phyloP scores from a whole-genome alignment of 64 coral and sea anemone species.

The Montipora sp. region DNA sequence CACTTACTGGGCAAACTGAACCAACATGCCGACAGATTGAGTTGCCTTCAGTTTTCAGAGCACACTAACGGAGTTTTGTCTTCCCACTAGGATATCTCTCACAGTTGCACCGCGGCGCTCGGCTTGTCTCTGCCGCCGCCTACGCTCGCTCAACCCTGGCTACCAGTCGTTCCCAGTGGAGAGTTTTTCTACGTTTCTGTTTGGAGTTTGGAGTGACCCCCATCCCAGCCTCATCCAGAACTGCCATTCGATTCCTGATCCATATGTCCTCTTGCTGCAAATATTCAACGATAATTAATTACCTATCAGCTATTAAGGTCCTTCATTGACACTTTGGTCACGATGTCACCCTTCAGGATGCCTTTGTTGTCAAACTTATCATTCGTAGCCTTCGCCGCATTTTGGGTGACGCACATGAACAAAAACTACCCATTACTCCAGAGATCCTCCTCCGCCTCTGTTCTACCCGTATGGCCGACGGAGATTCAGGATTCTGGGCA shows the following conservation, averaged over 20 bases:
- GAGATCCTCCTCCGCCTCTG: too few species aligned
- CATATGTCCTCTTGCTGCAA: neutral
- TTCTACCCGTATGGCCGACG: too few species aligned
- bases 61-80: neutral
- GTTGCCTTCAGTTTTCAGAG: neutral
- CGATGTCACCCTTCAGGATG: slow-evolving; percentile 39
- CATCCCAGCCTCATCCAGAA: neutral
- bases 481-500: too few species aligned
- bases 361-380: slow-evolving; percentile 10
- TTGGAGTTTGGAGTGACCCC: neutral
- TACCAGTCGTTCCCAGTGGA: slow-evolving; percentile 22
- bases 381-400: neutral
- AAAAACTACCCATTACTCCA: too few species aligned
- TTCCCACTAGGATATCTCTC: neutral
- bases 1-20: neutral
- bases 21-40: neutral
- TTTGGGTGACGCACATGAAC: too few species aligned
- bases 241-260: slow-evolving; percentile 3
- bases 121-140: neutral
- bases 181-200: slow-evolving; percentile 5
- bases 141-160: neutral
- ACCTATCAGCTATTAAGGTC: slow-evolving; percentile 5
- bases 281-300: slow-evolving; percentile 17
- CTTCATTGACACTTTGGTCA: slow-evolving; percentile 17
- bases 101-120: neutral